Percentiles rank a stretch among this genome's conserved stretches.
Evolutionary conservation across 2,888 invertebrate genomes (phyloP).

Genomic region (Azorinus chamasolen): DNA sequence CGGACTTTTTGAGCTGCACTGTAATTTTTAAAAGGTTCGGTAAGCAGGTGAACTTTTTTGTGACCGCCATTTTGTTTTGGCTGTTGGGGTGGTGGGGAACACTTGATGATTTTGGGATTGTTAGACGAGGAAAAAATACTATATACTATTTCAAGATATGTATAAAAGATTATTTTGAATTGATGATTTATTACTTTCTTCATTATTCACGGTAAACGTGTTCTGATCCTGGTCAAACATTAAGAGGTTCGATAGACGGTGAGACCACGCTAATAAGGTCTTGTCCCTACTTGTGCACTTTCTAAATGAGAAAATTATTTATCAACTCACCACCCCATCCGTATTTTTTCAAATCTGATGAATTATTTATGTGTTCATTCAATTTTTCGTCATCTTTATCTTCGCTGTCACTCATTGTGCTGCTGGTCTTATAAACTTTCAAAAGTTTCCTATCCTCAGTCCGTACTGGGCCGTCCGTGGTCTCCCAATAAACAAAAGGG

Average conservation of each 20-base stretch:
- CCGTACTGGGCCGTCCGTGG: too few relatives aligned
- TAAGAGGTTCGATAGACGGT: neutral
- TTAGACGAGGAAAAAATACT: too few relatives aligned
- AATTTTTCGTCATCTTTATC: constrained; percentile 12
- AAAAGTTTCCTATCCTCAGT: neutral
- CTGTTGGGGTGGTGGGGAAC: too few relatives aligned
- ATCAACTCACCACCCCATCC: constrained; percentile 74
- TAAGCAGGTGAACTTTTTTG: too few relatives aligned
- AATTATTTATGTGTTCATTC: constrained; percentile 35
- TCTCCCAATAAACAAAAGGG: constrained; percentile 17
- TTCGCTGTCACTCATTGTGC: constrained; percentile 48
- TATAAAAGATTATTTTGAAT: too few relatives aligned
- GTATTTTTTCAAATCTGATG: constrained; percentile 54
- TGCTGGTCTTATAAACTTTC: neutral
- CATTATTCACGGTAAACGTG: too few relatives aligned
- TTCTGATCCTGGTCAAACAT: neutral
- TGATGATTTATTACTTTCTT: too few relatives aligned
- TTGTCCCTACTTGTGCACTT: neutral
- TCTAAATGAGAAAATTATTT: neutral
- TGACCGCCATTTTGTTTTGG: too few relatives aligned
- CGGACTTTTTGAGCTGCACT: too few relatives aligned
- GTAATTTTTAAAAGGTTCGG: too few relatives aligned
- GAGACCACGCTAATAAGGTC: neutral
- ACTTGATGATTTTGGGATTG: too few relatives aligned
- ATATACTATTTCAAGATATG: too few relatives aligned